Base-by-base conservation (phyloP, 2,113 vertebrate species). In the Campylomormyrus tamandua region DNA sequence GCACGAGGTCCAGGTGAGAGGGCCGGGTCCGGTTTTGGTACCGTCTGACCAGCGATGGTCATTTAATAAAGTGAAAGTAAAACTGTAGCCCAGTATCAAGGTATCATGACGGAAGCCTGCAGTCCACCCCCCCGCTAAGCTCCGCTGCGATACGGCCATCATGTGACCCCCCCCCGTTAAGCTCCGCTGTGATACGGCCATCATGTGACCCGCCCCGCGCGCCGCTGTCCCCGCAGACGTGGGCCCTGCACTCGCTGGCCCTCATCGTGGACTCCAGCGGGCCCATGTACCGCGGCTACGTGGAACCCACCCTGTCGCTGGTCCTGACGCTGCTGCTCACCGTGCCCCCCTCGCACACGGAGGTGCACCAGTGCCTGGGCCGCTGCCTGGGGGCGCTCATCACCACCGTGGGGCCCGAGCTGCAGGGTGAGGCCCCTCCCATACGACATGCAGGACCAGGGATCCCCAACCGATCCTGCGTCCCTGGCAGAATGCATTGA, bases 251-350 rank as follows among this genome's bases (percentile, higher is more conserved):
- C 93, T 99, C 98, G 0, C 96, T 99, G 93, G 98, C 98, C 70
- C 95, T 99, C 88, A 99, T 99, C 89, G 98, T 99, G 93, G 98
- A 99, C 92, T 99, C 98, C 0, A 99, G 98, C 90, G 98, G 98
- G 0, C 98, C 98, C 3, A 99, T 99, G 98, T 99, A 99, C 92
- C 96, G 98, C 66, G 98, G 98, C 5, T 99, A 99, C 0, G 98
- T 99, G 92, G 98, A 99, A 89, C 98, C 98, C 27, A 99, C 98
- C 0, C 95, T 99, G 1, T 99, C 98, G 46, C 95, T 99, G 3
- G 98, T 99, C 45, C 98, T 99, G 48, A 99, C 98, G 1, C 94
- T 99, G 92, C 96, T 99, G 90, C 93, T 99, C 74, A 99, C 98
- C 0, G 98, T 99, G 74, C 98, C 98, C 0, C 98, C 98, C 0